Conservation (phyloP, 2,113 vertebrate species). For the Chaenogobius annularis region DNA sequence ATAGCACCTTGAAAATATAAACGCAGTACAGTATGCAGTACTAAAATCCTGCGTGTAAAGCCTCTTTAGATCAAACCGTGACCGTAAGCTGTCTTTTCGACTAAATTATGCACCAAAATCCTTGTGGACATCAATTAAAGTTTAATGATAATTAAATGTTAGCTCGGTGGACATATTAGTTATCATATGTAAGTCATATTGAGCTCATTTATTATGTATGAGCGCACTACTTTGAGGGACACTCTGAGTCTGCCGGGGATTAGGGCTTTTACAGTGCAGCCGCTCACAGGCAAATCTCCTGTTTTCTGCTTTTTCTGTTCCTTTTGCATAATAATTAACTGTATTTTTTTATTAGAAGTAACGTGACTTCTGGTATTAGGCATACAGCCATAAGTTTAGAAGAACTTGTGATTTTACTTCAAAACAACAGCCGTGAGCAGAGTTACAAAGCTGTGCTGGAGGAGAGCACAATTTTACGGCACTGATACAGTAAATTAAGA, state of each 20-base stretch:
- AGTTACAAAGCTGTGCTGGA: background rate
- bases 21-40: background rate
- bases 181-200: slow-evolving; percentile 14
- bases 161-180: slow-evolving; percentile 10
- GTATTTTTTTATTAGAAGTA: background rate
- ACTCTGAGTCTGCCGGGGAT: background rate
- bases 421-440: background rate
- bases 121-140: slow-evolving; percentile 4
- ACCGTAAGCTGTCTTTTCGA: background rate
- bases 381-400: background rate
- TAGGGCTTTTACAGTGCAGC: background rate
- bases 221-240: slow-evolving; percentile 4
- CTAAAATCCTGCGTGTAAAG: background rate
- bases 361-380: background rate
- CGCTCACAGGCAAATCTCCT: background rate
- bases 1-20: background rate
- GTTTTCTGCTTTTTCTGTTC: background rate
- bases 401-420: background rate
- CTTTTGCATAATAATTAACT: background rate
- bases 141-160: slow-evolving; percentile 14
- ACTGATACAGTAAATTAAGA: background rate
- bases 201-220: slow-evolving; percentile 6
- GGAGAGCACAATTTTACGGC: background rate
- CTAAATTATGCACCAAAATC: slow-evolving; percentile 12
- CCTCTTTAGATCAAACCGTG: background rate